Evolutionary conservation across 2,113 vertebrate species (phyloP), one percentile per base, ranked within the genome.

Genomic region (Symphodus melops): DNA sequence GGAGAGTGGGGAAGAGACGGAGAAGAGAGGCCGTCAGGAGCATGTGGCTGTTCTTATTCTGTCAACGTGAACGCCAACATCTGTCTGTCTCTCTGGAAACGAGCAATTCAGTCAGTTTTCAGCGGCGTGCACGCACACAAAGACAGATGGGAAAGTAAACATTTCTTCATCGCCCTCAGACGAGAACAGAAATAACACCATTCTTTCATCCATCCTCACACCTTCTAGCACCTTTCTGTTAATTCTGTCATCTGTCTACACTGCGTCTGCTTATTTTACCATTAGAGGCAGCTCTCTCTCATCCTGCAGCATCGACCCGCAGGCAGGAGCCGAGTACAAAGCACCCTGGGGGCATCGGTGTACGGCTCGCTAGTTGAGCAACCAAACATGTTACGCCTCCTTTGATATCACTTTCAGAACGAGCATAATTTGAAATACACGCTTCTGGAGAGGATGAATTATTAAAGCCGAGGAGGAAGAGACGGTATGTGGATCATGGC

Each of bases 381-480:
- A 66, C 46, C 67, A 68, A 57, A 80, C 77, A 81, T 68, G 80
- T 73, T 64, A 79, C 42, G 12, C 77, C 72, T 64, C 33, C 84
- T 93, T 93, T 90, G 81, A 91, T 93, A 91, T 86, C 7, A 77
- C 72, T 92, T 94, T 93, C 90, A 94, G 87, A 89, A 89, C 62
- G 58, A 91, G 85, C 85, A 91, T 92, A 87, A 92, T 84, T 86
- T 94, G 58, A 75, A 87, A 90, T 91, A 91, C 84, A 85, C 75
- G 89, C 85, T 90, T 92, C 79, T 55, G 93, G 88, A 93, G 72
- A 82, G 88, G 75, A 91, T 79, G 1, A 93, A 94, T 93, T 94
- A 94, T 84, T 93, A 87, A 93, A 92, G 78, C 39, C 65, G 21
- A 86, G 89, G 90, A 79, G 55, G 68, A 81, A 1, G 28, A 73